Conservation (phyloP, 2,797 vertebrate genomes). For the Meriones psammophilus region DNA sequence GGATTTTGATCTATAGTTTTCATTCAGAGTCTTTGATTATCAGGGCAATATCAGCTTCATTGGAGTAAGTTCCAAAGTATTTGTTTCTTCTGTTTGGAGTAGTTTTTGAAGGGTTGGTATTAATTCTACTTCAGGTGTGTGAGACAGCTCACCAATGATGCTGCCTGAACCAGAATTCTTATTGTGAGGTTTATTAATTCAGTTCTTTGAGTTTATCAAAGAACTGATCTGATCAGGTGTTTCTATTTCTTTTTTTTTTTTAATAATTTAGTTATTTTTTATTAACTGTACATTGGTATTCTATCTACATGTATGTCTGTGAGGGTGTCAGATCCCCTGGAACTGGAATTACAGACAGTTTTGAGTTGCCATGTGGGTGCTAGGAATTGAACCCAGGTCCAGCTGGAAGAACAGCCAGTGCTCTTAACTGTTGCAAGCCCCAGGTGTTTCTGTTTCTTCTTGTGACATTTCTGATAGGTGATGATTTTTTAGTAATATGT, state of each 20-base stretch:
- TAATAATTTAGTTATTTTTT: too few species aligned
- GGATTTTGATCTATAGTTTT: conserved; percentile 12
- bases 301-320: too few species aligned
- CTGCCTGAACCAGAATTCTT: neutral
- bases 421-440: too few species aligned
- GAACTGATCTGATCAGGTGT: conserved; percentile 11
- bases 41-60: neutral
- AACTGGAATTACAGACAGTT: too few species aligned
- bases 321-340: too few species aligned
- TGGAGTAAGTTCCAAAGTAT: neutral
- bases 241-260: neutral
- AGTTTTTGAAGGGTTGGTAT: conserved; percentile 41
- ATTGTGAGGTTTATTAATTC: neutral
- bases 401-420: too few species aligned
- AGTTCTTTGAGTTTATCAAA: conserved; percentile 2
- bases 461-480: neutral
- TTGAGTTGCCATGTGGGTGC: too few species aligned
- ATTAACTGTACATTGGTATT: too few species aligned
- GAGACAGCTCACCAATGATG: neutral
- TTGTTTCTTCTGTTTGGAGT: neutral
- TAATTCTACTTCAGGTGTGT: conserved; percentile 2
- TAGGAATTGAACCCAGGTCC: too few species aligned
- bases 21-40: conserved; percentile 10
- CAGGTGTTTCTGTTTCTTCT: conserved; percentile 47
- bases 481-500: conserved; percentile 33